Evolutionary conservation across 2,113 vertebrate species (phyloP).

Genomic region (Macquaria australasica): DNA sequence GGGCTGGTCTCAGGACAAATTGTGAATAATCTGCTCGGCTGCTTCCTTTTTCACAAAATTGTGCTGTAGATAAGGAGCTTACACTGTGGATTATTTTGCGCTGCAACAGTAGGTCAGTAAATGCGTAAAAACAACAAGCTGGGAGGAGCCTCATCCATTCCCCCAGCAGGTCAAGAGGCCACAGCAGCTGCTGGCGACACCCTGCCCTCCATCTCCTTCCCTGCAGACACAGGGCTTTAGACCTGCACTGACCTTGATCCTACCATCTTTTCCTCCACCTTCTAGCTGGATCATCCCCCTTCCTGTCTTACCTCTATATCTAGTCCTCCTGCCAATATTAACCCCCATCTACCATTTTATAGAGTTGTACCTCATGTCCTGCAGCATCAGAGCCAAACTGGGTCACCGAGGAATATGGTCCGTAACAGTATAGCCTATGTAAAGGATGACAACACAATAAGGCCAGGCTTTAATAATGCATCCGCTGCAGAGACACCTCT

Average conservation of each 20-base stretch:
- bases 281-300: not conserved
- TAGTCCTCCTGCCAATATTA: not conserved
- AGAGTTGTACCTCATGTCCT: slow-evolving; percentile 11
- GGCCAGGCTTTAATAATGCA: slow-evolving; percentile 70
- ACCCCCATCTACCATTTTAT: not conserved
- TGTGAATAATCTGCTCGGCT: slow-evolving; percentile 67
- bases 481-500: slow-evolving; percentile 36
- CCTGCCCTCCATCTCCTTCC: slow-evolving; percentile 10
- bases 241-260: slow-evolving; percentile 50
- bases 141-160: slow-evolving; percentile 43
- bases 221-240: slow-evolving; percentile 19
- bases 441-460: slow-evolving; percentile 64
- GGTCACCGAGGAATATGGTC: slow-evolving; percentile 53
- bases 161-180: slow-evolving; percentile 71
- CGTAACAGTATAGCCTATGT: slow-evolving; percentile 45
- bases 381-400: slow-evolving; percentile 52
- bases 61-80: slow-evolving; percentile 80
- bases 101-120: slow-evolving; percentile 69
- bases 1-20: slow-evolving; percentile 35
- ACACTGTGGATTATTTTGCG: slow-evolving; percentile 80
- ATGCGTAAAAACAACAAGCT: slow-evolving; percentile 57
- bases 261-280: slow-evolving; percentile 7
- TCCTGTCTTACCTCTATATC: not conserved
- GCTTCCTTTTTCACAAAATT: slow-evolving; percentile 69
- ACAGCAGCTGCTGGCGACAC: slow-evolving; percentile 69